Evolutionary conservation across 1,140 invertebrate species (phyloP), one percentile per base, ranked within the genome.

Genomic region (Physella acuta): DNA sequence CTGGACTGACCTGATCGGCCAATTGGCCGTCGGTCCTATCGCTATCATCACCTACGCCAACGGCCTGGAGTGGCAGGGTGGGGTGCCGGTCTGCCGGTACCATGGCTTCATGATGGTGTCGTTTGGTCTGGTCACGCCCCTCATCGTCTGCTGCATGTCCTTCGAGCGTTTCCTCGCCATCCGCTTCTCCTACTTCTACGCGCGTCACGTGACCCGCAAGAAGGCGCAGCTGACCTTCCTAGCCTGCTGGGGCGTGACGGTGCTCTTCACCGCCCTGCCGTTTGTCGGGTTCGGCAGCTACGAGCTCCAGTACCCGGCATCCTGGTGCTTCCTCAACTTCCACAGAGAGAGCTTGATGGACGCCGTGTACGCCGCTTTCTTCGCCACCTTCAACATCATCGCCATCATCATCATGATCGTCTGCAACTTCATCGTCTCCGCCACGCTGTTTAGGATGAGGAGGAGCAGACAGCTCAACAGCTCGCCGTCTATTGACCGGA

Each of bases 281-380:
- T 76, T 86, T 16, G 75, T 85, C 55, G 80, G 81, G 17, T 78
- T 86, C 33, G 85, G 85, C 0, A 79, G 81, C 68, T 83, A 84
- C 68, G 81, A 78, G 49, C 68, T 78, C 14, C 85, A 86, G 72
- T 85, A 79, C 78, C 85, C 85, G 0, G 76, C 78, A 0, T 82
- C 82, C 20, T 86, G 85, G 85, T 86, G 85, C 71, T 86, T 85
- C 70, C 69, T 85, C 58, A 85, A 85, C 73, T 82, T 84, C 53
- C 85, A 86, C 68, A 71, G 65, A 33, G 80, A 86, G 67, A 78
- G 72, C 65, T n/a, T 31, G 1, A 59, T 65, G 0, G 80, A 83
- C 30, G 68, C 75, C 3, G 76, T 74, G 1, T 85, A 82, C 65
- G 80, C 83, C 3, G 73, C 73, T 26, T 75, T 75, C 14, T 84